phyloP scores from a whole-genome alignment of 2,113 vertebrate species.

The Bujurquina vittata region DNA sequence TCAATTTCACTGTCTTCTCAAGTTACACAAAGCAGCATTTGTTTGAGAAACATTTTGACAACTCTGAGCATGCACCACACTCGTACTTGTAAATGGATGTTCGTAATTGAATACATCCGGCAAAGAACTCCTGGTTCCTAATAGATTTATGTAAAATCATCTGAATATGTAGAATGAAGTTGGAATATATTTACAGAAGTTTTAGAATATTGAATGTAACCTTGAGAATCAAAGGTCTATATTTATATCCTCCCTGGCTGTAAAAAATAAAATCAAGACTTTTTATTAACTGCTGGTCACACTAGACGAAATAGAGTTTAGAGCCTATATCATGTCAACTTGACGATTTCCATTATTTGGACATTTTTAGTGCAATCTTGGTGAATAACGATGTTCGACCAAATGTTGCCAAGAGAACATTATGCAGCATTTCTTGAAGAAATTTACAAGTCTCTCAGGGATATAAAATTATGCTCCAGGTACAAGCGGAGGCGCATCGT shows the following conservation, averaged over 20 bases:
- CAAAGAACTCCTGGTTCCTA: conserved; percentile 31
- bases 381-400: not conserved
- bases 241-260: too few species aligned
- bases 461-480: not conserved
- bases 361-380: not conserved
- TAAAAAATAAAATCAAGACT: not conserved
- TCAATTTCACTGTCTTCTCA: conserved; percentile 12
- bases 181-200: not conserved
- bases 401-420: not conserved
- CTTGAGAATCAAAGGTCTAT: not conserved
- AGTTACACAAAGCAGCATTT: conserved; percentile 7
- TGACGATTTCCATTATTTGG: conserved; percentile 1
- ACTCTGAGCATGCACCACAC: conserved; percentile 21
- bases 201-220: too few species aligned
- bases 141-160: not conserved
- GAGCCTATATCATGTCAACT: not conserved
- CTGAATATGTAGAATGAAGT: not conserved
- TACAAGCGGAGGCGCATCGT: not conserved
- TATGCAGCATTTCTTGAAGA: not conserved
- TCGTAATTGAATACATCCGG: conserved; percentile 30
- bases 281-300: not conserved
- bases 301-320: not conserved
- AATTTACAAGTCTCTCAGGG: not conserved
- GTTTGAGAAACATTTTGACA: conserved; percentile 25
- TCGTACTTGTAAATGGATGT: not conserved